Evolutionary conservation across 2,113 vertebrate genomes (phyloP), one percentile per base, ranked within the genome.

Genomic region (Phainopepla nitens): DNA sequence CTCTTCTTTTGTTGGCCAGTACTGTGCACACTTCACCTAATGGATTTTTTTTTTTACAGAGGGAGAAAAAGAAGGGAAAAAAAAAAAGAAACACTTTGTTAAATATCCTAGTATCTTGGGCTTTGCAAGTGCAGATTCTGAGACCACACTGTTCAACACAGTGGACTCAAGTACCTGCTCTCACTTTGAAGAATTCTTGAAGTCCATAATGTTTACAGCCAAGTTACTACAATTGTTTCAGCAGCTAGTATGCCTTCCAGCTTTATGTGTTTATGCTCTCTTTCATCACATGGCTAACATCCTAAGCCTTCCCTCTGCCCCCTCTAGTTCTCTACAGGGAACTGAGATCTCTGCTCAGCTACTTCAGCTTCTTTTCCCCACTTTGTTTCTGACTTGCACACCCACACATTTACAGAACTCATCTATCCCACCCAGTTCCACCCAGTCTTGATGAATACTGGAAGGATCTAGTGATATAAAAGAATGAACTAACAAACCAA

Each of bases 11-110:
- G 98, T 99, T 41, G 99, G 99, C 99, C 99, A 99, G 97, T 99
- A 99, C 50, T 99, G 99, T 29, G 99, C 99, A 98, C 99, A 99
- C 93, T 99, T 99, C 96, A 99, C 99, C 99, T 99, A 97, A 76
- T 68, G 78, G 33, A 39, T 68, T 35, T 68, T 83, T 78, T 11
- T 7, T 83, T 78, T 11, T 7, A 3, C 9, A 42, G 10, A 47
- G 28, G 23, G 47, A 53, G 19, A 22, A 49, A 24, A 35, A 20
- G 54, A 41, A 31, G 15, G 1, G 1, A 10, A 8, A 15, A 25
- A 53, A 53, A 47, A 23, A 15, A 35, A 36, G 1, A 81, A 70
- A 75, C 75, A 13, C 22, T 2, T 71, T 41, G 19, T 94, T 91
- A 91, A 66, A 62, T 33, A 87, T 47, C 24, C 33, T 22, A 42